A percentile compares a stretch with the other conserved stretches of the same genome.
phyloP scores from a whole-genome alignment of 1,140 invertebrate species.

The Nixonia krombeini region DNA sequence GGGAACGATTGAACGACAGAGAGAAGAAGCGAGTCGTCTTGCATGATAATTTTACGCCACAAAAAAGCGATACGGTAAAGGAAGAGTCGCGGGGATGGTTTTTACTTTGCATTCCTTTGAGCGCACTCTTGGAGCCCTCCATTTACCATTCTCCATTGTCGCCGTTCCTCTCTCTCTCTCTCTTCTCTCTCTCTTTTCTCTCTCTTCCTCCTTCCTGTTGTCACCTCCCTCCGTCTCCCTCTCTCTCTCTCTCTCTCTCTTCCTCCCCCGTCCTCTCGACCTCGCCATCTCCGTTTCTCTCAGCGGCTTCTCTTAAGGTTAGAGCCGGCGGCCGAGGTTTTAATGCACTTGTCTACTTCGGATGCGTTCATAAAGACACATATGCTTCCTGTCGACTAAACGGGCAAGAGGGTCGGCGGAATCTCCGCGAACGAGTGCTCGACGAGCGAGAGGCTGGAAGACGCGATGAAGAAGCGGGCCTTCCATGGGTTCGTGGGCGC shows the following conservation, averaged over 20 bases:
- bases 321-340: constrained; percentile 70
- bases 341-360: constrained; percentile 72
- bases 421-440: constrained; percentile 48
- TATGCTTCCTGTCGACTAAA: constrained; percentile 64
- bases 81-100: constrained; percentile 57
- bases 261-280: no score
- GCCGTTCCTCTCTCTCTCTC: constrained; percentile 14
- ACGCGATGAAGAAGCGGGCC: constrained; percentile 29
- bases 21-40: constrained; percentile 57
- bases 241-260: constrained; percentile 33
- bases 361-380: constrained; percentile 70
- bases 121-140: constrained; percentile 59
- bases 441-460: constrained; percentile 6
- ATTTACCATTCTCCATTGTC: constrained; percentile 45
- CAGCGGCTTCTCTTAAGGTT: constrained; percentile 59
- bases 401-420: constrained; percentile 40
- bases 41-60: constrained; percentile 66
- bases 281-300: no score
- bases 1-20: constrained; percentile 65
- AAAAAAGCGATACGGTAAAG: constrained; percentile 57
- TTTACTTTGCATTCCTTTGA: constrained; percentile 73
- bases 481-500: no score
- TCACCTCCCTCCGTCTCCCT: constrained; percentile 21
- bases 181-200: no score
- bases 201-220: constrained; percentile 8